phyloP scores from a whole-genome alignment of 1,140 invertebrate genomes.

The Drosophila auraria region DNA sequence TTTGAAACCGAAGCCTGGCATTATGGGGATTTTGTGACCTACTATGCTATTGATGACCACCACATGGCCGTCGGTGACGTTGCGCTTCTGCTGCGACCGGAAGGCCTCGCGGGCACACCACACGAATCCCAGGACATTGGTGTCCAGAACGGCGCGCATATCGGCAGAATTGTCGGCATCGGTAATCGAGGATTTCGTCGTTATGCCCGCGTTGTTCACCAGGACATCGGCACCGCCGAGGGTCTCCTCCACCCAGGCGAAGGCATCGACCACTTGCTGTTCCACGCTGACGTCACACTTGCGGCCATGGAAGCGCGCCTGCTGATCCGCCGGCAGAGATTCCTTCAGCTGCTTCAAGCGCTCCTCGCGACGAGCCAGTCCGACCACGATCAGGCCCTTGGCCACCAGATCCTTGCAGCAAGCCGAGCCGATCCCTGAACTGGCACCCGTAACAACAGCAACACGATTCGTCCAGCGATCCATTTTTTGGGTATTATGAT shows the following conservation, averaged over 20 bases:
- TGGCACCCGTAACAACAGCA: constrained; percentile 81
- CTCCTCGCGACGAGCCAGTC: constrained; percentile 88
- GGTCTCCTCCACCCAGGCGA: constrained; percentile 87
- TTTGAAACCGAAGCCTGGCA: constrained; percentile 63
- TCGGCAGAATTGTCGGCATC: constrained; percentile 81
- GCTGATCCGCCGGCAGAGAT: constrained; percentile 36
- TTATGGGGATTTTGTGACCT: constrained; percentile 68
- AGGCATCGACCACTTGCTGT: constrained; percentile 88
- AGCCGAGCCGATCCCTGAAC: constrained; percentile 86
- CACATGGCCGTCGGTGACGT: constrained; percentile 89
- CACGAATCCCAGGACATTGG: constrained; percentile 87
- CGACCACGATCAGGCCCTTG: constrained; percentile 88
- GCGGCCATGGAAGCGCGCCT: constrained; percentile 29
- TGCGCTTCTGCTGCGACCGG: constrained; percentile 86
- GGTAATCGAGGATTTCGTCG: constrained; percentile 85
- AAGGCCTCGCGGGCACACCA: constrained; percentile 87
- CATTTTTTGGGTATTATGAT: constrained; percentile 15
- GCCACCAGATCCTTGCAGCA: constrained; percentile 85
- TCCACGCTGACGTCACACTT: constrained; percentile 88
- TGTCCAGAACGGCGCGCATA: constrained; percentile 49
- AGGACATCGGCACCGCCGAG: constrained; percentile 89
- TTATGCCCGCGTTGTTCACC: constrained; percentile 88
- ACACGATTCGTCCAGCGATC: constrained; percentile 73
- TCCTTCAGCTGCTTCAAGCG: constrained; percentile 86
- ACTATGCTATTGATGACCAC: constrained; percentile 51